Base-by-base conservation (phyloP, 2,113 vertebrate genomes). In the Zeus faber region DNA sequence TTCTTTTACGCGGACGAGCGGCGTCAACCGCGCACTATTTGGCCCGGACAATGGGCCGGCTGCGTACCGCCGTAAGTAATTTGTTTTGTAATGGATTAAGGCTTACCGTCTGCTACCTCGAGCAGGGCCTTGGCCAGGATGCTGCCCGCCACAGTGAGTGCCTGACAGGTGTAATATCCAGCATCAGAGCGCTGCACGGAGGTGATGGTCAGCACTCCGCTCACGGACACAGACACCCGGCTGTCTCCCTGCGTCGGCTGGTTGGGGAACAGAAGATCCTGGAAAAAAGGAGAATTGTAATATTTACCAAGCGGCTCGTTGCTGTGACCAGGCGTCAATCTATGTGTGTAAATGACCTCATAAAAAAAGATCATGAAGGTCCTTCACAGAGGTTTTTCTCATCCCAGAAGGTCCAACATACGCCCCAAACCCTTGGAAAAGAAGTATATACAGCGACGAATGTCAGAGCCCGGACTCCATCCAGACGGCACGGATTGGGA, bases 91-190 rank as follows among this genome's bases (percentile, higher is more conserved):
- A 13, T 35, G 33, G 33, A 35, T 4, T 1, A 14, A 14, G 33
- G 2, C 92, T 88, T 74, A 98, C 95, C 95, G 76, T 98, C 95
- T 79, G 94, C 93, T 77, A 98, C 95, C 81, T 98, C 95, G 81
- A 98, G 89, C 74, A 96, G 95, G 58, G 95, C 94, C 72, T 95
- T 97, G 69, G 95, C 93, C 88, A 97, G 88, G 80, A 98, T 98
- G 85, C 95, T 97, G 67, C 95, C 95, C 52, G 95, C 95, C 75
- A 98, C 93, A 1, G 93, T 97, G 51, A 97, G 87, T 9, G 95
- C 95, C 79, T 98, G 95, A 82, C 95, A 98, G 79, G 94, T 95
- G 66, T 98, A 98, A 79, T 94, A 95, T 1, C 95, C 95, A 0
- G 91, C 91, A 17, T 97, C 95, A 1, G 93, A 90, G 4, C 93